These are phyloP conservation scores for Solenodon paradoxus DNA, from an alignment of 2,113 vertebrate genomes.

Conservation along the genomic window DNA sequence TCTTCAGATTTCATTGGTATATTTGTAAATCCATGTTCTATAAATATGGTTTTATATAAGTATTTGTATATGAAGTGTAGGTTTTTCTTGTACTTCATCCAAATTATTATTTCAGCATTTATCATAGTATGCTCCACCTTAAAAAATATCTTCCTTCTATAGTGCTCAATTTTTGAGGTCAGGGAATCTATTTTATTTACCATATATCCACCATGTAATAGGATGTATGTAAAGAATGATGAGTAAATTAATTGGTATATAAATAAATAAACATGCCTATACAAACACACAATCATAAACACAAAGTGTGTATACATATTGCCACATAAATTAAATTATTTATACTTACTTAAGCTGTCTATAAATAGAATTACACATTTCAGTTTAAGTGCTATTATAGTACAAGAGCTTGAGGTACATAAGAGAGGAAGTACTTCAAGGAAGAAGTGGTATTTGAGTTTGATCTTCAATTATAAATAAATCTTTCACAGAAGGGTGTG, in stretches of 20 bases:
- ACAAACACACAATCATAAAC: neutral
- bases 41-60: neutral
- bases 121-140: neutral
- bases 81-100: neutral
- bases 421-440: neutral
- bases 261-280: neutral
- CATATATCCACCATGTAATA: neutral
- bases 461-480: neutral
- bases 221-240: neutral
- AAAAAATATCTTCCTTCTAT: neutral
- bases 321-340: neutral
- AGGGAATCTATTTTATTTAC: neutral
- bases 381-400: neutral
- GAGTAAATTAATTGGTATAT: neutral
- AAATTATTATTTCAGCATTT: conserved; percentile 5
- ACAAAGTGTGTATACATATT: neutral
- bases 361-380: neutral
- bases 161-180: neutral
- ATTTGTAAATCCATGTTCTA: neutral
- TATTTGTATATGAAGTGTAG: neutral
- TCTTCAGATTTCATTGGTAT: neutral
- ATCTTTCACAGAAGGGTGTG: neutral
- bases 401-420: neutral
- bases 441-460: neutral
- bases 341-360: neutral